Base-by-base conservation (phyloP, 2,888 invertebrate species). In the Villa cingulata region DNA sequence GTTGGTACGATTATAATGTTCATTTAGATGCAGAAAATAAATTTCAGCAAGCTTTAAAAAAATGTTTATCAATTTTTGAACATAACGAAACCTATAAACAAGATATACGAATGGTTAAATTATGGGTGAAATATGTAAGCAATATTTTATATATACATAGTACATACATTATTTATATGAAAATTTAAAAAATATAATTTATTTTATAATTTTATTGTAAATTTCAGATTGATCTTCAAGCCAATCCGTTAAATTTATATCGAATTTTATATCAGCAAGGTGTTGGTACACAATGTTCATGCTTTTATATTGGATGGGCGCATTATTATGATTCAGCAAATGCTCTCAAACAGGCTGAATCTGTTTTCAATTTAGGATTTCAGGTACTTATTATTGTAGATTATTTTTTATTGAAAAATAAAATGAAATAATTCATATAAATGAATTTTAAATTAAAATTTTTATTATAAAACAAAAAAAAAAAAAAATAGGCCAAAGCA, bases 61-160 rank as follows among this genome's bases (percentile, higher is more conserved):
- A 86, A 57, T 94, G 94, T 64, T 72, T 95, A 48, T 76, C 78
- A 40, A 72, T 78, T 56, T 92, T 90, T 71, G 86, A 89, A 65
- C 80, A 85, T 63, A 81, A 85, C 62, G 74, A 77, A 43, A 76
- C 78, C 56, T 95, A 95, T 64, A 78, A 77, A 57, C 89, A 94
- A 71, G 95, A 96, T 66, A 73, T 79, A 45, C 76, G 95, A 64
- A 85, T 86, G 66, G 80, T 94, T 51, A 83, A 87, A 56, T 71
- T 94, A 20, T 91, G 91, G 86, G 81, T 92, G 23, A 94, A 91
- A 79, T 91, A 86, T 77, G 89, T 90, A 72, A 78, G 85, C 75
- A 34, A 29, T 20, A 40, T 37, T 20, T 16, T 41, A 36, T 14
- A 46, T 45, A 16, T 47, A 23, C 37, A 20, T 34, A 7, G 15